Conservation (phyloP, 64 coral and sea anemone genomes). For the Montipora sp. region DNA sequence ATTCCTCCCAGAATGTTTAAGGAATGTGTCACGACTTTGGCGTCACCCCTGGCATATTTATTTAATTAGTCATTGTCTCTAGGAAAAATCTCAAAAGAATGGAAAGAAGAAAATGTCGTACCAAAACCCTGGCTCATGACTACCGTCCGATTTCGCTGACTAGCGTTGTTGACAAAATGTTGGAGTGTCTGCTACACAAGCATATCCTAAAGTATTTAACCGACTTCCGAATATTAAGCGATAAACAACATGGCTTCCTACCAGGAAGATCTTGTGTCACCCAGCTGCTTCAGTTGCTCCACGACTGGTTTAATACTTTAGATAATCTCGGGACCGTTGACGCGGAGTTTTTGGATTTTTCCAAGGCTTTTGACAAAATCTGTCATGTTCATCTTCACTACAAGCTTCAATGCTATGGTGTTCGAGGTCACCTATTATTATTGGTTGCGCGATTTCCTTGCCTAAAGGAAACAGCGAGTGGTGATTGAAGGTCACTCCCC, state of each 20-base stretch:
- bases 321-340: not conserved
- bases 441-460: slow-evolving; percentile 26
- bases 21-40: slow-evolving; percentile 35
- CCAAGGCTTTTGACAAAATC: slow-evolving; percentile 8
- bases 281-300: not conserved
- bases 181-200: slow-evolving; percentile 26
- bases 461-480: slow-evolving; percentile 32
- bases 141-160: slow-evolving; percentile 42
- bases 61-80: slow-evolving; percentile 29
- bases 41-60: slow-evolving; percentile 13
- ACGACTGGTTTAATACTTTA: not conserved
- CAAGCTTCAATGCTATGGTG: not conserved
- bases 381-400: not conserved
- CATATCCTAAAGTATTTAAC: slow-evolving; percentile 38
- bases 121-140: slow-evolving; percentile 29
- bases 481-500: slow-evolving; percentile 43
- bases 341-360: not conserved
- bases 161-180: slow-evolving; percentile 14
- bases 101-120: slow-evolving; percentile 50
- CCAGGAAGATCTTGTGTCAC: not conserved
- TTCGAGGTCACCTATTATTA: not conserved
- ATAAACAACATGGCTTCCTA: not conserved
- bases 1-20: slow-evolving; percentile 37
- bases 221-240: not conserved
- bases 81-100: slow-evolving; percentile 42